Conservation (phyloP, 2,888 invertebrate genomes). For the Hololepta plana region DNA sequence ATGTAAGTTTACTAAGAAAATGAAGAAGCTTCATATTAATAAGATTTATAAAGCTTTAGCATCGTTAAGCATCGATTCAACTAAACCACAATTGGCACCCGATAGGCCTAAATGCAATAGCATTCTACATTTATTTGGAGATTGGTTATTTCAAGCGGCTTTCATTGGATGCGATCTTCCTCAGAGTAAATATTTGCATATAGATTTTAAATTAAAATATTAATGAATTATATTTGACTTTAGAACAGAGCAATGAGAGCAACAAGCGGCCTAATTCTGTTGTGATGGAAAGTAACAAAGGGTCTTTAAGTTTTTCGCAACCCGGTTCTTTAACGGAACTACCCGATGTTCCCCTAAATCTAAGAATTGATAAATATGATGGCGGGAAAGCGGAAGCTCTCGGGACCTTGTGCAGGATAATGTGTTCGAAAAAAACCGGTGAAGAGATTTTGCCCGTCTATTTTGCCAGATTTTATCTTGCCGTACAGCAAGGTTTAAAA, state of each 20-base stretch:
- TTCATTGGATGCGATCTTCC: slow-evolving; percentile 60
- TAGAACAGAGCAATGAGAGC: slow-evolving; percentile 4
- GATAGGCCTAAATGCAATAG: slow-evolving; percentile 85
- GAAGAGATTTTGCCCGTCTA: slow-evolving; percentile 87
- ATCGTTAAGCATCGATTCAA: slow-evolving; percentile 31
- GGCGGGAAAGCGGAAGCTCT: slow-evolving; percentile 86
- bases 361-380: slow-evolving; percentile 63
- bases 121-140: slow-evolving; percentile 85
- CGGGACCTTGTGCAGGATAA: slow-evolving; percentile 86
- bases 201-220: slow-evolving; percentile 1
- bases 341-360: slow-evolving; percentile 45
- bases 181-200: slow-evolving; percentile 26
- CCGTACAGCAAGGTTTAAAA: slow-evolving; percentile 58
- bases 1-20: slow-evolving; percentile 36
- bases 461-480: slow-evolving; percentile 83
- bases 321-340: slow-evolving; percentile 47
- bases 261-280: slow-evolving; percentile 44
- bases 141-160: slow-evolving; percentile 93
- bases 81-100: slow-evolving; percentile 40
- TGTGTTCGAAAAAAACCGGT: slow-evolving; percentile 88
- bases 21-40: slow-evolving; percentile 1
- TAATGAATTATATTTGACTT: slow-evolving; percentile 4
- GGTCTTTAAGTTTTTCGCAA: slow-evolving; percentile 33
- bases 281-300: slow-evolving; percentile 40
- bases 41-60: slow-evolving; percentile 35